These are phyloP conservation scores for Apotomis turbidana DNA, from an alignment of 2,888 invertebrate species.

Conservation along the genomic window DNA sequence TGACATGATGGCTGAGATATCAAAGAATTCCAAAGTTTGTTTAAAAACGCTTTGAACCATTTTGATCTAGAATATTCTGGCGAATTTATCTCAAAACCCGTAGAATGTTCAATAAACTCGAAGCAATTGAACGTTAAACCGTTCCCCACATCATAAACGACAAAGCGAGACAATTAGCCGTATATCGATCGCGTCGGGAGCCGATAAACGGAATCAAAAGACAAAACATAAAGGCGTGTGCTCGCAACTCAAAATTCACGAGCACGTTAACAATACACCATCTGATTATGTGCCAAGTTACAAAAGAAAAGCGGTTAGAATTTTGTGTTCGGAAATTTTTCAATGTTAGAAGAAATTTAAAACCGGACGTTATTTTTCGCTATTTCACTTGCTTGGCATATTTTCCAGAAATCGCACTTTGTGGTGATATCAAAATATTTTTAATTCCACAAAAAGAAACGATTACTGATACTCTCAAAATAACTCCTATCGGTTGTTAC, in stretches of 20 bases:
- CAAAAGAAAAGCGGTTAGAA: conserved; percentile 4
- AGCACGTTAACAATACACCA: conserved; percentile 64
- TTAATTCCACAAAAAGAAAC: too few species aligned
- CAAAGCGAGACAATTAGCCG: conserved; percentile 39
- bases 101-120: conserved; percentile 2
- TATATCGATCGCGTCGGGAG: conserved; percentile 37
- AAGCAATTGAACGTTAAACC: conserved; percentile 24
- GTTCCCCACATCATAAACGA: conserved; percentile 34
- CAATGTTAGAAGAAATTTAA: background rate
- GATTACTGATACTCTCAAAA: too few species aligned
- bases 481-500: too few species aligned
- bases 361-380: background rate
- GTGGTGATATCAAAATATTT: too few species aligned
- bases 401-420: too few species aligned
- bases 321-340: background rate
- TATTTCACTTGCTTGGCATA: background rate
- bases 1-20: conserved; percentile 48
- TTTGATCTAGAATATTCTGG: background rate
- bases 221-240: conserved; percentile 71
- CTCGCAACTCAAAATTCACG: conserved; percentile 63
- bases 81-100: conserved; percentile 5
- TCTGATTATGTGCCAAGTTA: conserved; percentile 23
- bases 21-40: conserved; percentile 25
- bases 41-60: conserved; percentile 2
- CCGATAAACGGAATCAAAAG: conserved; percentile 75